Percentiles rank a stretch among this genome's conserved stretches.
Conservation (phyloP, 2,888 invertebrate species). For the Catocala sponsa region DNA sequence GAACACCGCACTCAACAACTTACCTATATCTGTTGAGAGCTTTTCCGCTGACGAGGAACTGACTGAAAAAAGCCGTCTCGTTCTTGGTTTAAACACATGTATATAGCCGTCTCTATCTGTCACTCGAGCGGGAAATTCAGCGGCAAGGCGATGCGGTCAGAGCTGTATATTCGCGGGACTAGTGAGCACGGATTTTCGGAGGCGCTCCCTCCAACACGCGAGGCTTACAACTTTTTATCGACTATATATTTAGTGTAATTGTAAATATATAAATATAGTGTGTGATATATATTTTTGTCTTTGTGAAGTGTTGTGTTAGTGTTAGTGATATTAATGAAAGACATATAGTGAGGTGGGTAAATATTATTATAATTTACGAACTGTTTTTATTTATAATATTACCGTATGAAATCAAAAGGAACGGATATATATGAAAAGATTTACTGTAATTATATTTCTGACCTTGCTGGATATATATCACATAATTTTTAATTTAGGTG, state of each 20-base stretch:
- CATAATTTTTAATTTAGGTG: conserved; percentile 24
- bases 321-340: conserved; percentile 66
- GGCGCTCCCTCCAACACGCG: conserved; percentile 45
- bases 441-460: conserved; percentile 36
- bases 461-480: conserved; percentile 31
- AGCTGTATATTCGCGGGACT: conserved; percentile 81
- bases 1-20: conserved; percentile 52
- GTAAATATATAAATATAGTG: conserved; percentile 44
- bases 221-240: conserved; percentile 52
- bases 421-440: conserved; percentile 36
- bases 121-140: conserved; percentile 74
- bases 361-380: conserved; percentile 27
- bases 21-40: conserved; percentile 53
- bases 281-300: conserved; percentile 22
- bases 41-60: conserved; percentile 62
- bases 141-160: conserved; percentile 73
- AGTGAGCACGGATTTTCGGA: conserved; percentile 69
- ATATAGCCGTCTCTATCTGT: conserved; percentile 52
- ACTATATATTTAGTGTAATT: conserved; percentile 49
- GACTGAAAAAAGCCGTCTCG: conserved; percentile 54
- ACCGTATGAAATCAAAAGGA: conserved; percentile 21
- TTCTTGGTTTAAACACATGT: conserved; percentile 42
- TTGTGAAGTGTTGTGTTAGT: conserved; percentile 55
- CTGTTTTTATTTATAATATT: conserved; percentile 23
- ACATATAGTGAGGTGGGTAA: conserved; percentile 78